These are phyloP conservation scores for Nilaparvata lugens DNA, from an alignment of 1,140 invertebrate genomes.

Conservation along the genomic window DNA sequence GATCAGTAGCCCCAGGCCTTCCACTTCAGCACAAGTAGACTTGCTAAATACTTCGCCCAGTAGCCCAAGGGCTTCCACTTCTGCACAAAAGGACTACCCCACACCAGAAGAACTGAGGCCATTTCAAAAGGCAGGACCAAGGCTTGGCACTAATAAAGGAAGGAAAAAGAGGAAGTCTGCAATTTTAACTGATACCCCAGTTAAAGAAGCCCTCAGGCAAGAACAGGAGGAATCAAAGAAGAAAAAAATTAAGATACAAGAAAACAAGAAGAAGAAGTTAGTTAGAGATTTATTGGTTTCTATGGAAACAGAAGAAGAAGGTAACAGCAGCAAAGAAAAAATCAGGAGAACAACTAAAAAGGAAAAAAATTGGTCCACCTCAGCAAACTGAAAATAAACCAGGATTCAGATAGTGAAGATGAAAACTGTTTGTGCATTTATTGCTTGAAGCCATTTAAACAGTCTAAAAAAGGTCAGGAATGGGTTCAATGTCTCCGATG, in stretches of 20 bases:
- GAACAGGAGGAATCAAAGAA: constrained; percentile 10
- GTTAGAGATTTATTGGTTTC: neutral
- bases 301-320: neutral
- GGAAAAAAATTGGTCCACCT: neutral
- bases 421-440: neutral
- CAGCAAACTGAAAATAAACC: neutral
- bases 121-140: constrained; percentile 12
- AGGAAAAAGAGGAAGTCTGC: constrained; percentile 4
- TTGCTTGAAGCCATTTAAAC: neutral
- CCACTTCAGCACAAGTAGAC: neutral
- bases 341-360: neutral
- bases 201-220: constrained; percentile 8
- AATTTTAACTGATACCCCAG: constrained; percentile 13
- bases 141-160: neutral
- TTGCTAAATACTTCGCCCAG: neutral
- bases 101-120: constrained; percentile 12
- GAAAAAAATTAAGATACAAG: constrained; percentile 10
- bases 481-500: neutral
- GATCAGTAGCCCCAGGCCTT: neutral
- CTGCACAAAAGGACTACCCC: neutral
- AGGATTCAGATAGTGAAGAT: constrained; percentile 1
- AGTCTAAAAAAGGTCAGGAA: neutral
- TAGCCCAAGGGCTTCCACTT: neutral
- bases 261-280: constrained; percentile 1
- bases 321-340: neutral